Conservation (phyloP, 2,797 vertebrate species). For the Paramormyrops hopkinsi region DNA sequence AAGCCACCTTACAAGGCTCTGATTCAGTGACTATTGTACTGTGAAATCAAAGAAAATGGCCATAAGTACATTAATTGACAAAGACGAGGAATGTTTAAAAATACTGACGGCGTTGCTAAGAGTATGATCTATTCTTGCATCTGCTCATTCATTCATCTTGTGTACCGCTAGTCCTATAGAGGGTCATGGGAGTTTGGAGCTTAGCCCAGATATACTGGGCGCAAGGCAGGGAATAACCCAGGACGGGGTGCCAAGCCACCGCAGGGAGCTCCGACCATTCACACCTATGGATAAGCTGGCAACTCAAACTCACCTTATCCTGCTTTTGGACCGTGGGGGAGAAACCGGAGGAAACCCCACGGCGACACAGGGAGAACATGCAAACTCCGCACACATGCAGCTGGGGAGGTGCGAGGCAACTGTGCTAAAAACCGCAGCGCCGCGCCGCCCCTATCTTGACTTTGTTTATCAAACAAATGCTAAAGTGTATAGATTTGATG, state of each 20-base stretch:
- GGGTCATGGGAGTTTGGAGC: neutral
- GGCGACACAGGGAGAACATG: neutral
- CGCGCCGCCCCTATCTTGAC: neutral
- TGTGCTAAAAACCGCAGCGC: neutral
- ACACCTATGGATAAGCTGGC: neutral
- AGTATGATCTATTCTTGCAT: neutral
- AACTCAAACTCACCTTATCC: neutral
- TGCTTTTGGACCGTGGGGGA: neutral
- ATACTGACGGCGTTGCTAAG: neutral
- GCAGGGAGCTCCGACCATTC: neutral
- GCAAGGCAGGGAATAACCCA: neutral
- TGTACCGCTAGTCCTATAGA: neutral
- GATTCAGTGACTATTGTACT: neutral
- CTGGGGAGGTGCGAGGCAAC: neutral
- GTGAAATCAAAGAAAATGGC: neutral
- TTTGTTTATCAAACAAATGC: constrained; percentile 3
- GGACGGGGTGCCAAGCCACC: neutral
- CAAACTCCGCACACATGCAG: neutral
- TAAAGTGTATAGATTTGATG: neutral
- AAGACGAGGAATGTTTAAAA: neutral
- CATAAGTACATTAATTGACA: neutral
- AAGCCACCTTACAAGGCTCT: neutral
- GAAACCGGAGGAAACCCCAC: neutral
- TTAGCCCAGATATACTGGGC: neutral
- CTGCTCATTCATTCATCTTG: neutral